A percentile compares a stretch with the other conserved stretches of the same genome.
Conservation (phyloP, 1,140 invertebrate genomes). For the Centruroides vittatus region DNA sequence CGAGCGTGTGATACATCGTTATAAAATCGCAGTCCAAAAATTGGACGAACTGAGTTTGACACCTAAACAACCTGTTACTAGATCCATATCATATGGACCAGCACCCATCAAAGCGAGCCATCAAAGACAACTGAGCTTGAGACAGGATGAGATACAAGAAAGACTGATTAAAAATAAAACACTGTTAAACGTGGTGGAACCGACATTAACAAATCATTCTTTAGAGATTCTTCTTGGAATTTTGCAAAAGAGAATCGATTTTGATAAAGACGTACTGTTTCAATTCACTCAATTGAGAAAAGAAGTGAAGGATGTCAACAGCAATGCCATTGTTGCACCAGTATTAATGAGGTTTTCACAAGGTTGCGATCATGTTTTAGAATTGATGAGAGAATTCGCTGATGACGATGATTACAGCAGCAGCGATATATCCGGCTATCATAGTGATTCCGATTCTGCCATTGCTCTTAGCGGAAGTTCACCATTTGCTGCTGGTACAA, state of each 20-base stretch:
- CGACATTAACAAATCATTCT: constrained; percentile 37
- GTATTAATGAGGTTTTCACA: constrained; percentile 68
- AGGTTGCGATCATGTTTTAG: constrained; percentile 53
- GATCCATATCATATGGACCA: constrained; percentile 42
- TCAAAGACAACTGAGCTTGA: constrained; percentile 68
- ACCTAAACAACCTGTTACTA: constrained; percentile 25
- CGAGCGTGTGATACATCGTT: constrained; percentile 63
- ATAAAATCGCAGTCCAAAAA: constrained; percentile 72
- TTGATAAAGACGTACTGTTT: constrained; percentile 48
- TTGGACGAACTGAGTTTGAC: constrained; percentile 57
- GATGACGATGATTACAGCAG: constrained; percentile 31
- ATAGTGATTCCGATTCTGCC: constrained; percentile 54
- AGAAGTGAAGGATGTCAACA: constrained; percentile 45
- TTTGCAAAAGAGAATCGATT: constrained; percentile 46
- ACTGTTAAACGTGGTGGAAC: constrained; percentile 67
- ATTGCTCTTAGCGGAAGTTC: constrained; percentile 20
- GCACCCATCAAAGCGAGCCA: constrained; percentile 76
- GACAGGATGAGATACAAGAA: constrained; percentile 55
- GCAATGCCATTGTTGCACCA: constrained; percentile 48
- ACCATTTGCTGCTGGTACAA: constrained; percentile 4
- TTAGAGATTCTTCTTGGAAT: constrained; percentile 42
- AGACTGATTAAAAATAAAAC: constrained; percentile 83
- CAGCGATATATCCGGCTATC: constrained; percentile 51
- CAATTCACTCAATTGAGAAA: constrained; percentile 48
- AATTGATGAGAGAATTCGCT: constrained; percentile 48